Evolutionary conservation across 2,113 vertebrate species (phyloP), one percentile per base, ranked within the genome.

Genomic region (Entosphenus tridentatus): DNA sequence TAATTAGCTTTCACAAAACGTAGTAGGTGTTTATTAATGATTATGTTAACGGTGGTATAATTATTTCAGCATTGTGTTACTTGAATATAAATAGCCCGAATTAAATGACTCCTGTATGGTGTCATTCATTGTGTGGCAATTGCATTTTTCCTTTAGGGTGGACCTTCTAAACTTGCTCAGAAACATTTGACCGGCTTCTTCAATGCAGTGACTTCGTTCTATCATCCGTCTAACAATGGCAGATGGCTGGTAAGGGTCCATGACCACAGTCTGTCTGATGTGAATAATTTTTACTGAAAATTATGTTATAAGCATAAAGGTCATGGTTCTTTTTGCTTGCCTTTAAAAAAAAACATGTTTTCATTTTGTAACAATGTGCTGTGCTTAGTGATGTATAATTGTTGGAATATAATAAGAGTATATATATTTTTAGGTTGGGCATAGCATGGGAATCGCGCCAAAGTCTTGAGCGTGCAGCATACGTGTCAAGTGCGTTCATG

Each of bases 151-250:
- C 39, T 77, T 78, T 75, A 96, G 92, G 92, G 92, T 73, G 92
- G 89, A 76, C 91, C 92, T 71, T 89, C 87, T 78, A 95, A 93
- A 70, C 79, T 88, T 67, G 84, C 89, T 56, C 92, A 97, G 78
- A 86, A 83, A 62, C 87, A 95, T 73, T 82, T 97, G 76, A 82
- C 81, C 78, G 89, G 92, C 70, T 81, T 97, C 76, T 96, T 97
- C 78, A 89, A 87, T 72, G 91, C 90, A 72, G 95, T 96, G 73
- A 82, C 87, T 57, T 95, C 91, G 21, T 97, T 97, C 77, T 95
- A 93, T 68, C 92, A 97, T 73, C 92, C 92, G 57, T 97, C 92
- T 72, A 97, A 96, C 76, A 89, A 95, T 2, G 92, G 92, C 9
- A 87, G 89, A 68, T 97, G 92, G 92, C 78, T 97, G 87, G 92